Conservation (phyloP, 2,113 vertebrate genomes). For the Micronycteris hirsuta region DNA sequence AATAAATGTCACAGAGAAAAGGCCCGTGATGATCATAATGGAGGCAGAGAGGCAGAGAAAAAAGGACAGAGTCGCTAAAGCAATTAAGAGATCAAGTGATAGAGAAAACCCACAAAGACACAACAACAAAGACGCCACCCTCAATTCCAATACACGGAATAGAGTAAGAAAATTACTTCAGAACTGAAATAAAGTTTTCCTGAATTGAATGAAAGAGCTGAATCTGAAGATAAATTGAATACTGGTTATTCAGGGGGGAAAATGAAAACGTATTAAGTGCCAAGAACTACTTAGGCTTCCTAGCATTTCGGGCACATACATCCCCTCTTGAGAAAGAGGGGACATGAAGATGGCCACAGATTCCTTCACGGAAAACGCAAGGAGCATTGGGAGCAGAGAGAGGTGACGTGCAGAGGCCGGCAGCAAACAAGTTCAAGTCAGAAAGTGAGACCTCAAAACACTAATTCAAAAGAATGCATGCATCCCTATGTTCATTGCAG, state of each 20-base stretch:
- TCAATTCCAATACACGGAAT: neutral
- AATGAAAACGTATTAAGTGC: neutral
- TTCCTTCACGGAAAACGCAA: neutral
- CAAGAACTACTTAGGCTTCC: neutral
- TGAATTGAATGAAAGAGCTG: neutral
- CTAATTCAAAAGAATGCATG: neutral
- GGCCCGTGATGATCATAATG: neutral
- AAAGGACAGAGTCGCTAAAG: neutral
- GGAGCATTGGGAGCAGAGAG: neutral
- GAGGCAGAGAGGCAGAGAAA: neutral
- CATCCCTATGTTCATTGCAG: neutral
- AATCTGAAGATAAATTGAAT: neutral
- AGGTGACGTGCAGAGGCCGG: neutral
- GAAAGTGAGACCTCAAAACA: neutral
- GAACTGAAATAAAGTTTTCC: neutral
- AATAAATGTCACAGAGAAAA: neutral
- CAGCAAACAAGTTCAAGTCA: neutral
- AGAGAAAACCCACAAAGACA: neutral
- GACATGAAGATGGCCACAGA: neutral
- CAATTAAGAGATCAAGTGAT: neutral
- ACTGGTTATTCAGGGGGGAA: neutral
- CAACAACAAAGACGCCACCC: neutral
- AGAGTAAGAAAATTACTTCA: neutral
- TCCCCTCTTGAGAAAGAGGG: neutral
- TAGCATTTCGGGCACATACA: fast-evolving